Evolutionary conservation across 2,113 vertebrate species (phyloP).

Genomic region (Diglossa brunneiventris): DNA sequence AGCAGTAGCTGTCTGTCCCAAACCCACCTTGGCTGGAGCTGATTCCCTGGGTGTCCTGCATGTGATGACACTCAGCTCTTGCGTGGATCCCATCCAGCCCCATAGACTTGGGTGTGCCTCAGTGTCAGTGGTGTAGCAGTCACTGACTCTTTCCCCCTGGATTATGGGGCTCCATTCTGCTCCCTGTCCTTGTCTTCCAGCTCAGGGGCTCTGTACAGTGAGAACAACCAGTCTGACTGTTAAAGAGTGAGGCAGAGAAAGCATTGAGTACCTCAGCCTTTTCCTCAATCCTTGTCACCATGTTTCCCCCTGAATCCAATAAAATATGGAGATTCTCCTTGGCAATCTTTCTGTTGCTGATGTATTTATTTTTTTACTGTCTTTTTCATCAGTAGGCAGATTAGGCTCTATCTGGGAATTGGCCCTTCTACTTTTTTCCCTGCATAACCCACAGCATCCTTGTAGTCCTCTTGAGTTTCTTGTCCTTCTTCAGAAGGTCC

Average conservation of each 20-base stretch:
- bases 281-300: not conserved
- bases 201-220: not conserved
- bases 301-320: not conserved
- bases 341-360: not conserved
- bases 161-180: not conserved
- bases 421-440: not conserved
- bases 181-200: not conserved
- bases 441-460: not conserved
- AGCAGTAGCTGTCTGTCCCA: not conserved
- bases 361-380: not conserved
- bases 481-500: not conserved
- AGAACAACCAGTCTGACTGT: not conserved
- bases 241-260: not conserved
- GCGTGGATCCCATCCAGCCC: not conserved
- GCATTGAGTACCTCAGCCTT: not conserved
- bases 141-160: not conserved
- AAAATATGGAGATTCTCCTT: not conserved
- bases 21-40: fast-evolving
- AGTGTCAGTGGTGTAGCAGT: not conserved
- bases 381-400: not conserved
- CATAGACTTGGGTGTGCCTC: fast-evolving
- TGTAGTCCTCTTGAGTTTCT: not conserved
- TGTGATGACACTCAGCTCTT: no score
- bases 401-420: not conserved
- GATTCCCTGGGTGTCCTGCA: not conserved